These are phyloP conservation scores for Dermochelys coriacea DNA, from an alignment of 2,797 vertebrate species.

Conservation along the genomic window DNA sequence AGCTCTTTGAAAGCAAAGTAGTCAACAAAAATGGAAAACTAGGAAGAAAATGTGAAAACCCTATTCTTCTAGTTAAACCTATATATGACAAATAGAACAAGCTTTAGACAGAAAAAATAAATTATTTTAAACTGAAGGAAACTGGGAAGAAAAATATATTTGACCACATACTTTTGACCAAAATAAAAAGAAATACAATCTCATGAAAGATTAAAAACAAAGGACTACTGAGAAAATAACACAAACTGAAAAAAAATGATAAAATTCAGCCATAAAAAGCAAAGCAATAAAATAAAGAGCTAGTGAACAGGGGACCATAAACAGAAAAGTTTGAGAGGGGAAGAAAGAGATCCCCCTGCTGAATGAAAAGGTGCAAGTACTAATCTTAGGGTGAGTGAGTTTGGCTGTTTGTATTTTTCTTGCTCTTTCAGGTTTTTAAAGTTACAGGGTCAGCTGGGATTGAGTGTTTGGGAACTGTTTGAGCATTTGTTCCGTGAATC, in stretches of 20 bases:
- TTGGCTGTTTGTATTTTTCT: too few relatives aligned
- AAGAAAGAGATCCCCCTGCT: too few relatives aligned
- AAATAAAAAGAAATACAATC: background rate
- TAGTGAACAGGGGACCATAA: too few relatives aligned
- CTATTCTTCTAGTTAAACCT: background rate
- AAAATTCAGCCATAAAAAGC: background rate
- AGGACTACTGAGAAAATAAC: background rate
- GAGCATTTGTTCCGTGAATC: too few relatives aligned
- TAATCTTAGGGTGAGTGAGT: too few relatives aligned
- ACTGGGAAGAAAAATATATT: background rate
- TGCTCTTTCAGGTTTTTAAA: too few relatives aligned
- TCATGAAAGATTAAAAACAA: background rate
- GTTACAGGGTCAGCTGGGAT: too few relatives aligned
- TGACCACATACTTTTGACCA: background rate
- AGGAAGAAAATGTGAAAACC: background rate
- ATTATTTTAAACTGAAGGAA: background rate
- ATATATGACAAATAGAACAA: background rate
- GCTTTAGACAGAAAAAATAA: background rate
- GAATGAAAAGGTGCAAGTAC: too few relatives aligned
- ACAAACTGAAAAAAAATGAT: background rate
- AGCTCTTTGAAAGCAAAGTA: background rate
- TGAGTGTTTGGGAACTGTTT: too few relatives aligned
- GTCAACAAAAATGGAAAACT: background rate
- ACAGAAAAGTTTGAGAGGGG: too few relatives aligned
- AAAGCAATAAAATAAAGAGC: background rate